Evolutionary conservation across 2,888 invertebrate species (phyloP), one percentile per base, ranked within the genome.

Genomic region (Lingula anatina): DNA sequence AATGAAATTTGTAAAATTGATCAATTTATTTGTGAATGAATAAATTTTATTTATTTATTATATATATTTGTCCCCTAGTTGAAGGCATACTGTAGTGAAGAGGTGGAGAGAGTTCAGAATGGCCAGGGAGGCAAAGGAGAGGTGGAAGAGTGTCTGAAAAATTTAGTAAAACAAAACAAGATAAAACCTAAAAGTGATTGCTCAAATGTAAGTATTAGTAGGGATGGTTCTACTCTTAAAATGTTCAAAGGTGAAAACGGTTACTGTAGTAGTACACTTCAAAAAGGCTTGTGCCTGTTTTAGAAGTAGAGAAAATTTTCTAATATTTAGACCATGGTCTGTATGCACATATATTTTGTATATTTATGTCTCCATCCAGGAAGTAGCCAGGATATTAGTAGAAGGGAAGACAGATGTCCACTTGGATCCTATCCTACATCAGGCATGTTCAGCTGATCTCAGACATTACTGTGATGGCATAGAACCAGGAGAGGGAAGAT

Each of bases 101-200:
- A 61, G 38, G 42, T 62, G 3, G 36, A 49, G n/a, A 24, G 76
- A 70, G 28, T 77, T 78, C 43, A 79, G 65, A 83, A 82, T 5
- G 81, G 83, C 43, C 83, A 83, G 2, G 78, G 78, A 49, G 77
- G 77, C 36, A 75, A 77, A 3, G 84, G 84, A 12, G 78, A 83
- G 75, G 86, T 89, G 0, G 89, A 93, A 75, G 95, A 96, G 78
- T 97, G 97, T 77, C 80, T 97, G 35, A 96, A 95, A 78, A n/a
- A n/a, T 60, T 66, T 3, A 31, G 65, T 73, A 47, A 84, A 85
- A 35, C 46, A 58, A 18, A 57, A 61, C 41, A 51, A 58, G 43
- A 56, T 70, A 15, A 44, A 51, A 5, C n/a, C n/a, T n/a, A 56
- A 52, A 40, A 31, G 42, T 2, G 45, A 52, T 1, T 69, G 66